These are phyloP conservation scores for Oreochromis grahami DNA, from an alignment of 2,797 vertebrate genomes.

Conservation along the genomic window DNA sequence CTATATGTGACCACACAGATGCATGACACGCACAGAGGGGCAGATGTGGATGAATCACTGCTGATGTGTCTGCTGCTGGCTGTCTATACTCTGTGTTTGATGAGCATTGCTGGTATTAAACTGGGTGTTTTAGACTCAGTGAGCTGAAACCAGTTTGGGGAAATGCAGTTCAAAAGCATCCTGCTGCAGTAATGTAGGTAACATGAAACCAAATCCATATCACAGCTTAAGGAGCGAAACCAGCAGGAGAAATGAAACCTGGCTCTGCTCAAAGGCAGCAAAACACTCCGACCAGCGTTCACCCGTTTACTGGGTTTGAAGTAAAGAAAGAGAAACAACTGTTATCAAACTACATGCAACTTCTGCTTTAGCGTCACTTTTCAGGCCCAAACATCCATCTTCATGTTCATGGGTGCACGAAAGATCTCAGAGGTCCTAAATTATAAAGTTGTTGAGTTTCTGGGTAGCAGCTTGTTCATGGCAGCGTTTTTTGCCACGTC, in stretches of 20 bases:
- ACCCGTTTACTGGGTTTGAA: not conserved
- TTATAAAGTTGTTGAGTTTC: rapidly evolving
- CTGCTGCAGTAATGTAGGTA: not conserved
- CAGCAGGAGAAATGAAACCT: not conserved
- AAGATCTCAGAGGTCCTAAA: rapidly evolving
- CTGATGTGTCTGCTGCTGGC: not conserved
- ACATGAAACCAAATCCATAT: not conserved
- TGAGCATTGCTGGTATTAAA: rapidly evolving
- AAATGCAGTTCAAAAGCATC: not conserved
- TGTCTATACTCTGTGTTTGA: rapidly evolving
- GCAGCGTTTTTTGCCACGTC: not conserved
- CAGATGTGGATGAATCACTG: not conserved
- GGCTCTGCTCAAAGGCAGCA: not conserved
- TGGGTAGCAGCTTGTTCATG: not conserved
- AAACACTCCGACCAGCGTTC: not conserved
- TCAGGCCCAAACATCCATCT: not conserved
- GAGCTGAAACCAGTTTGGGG: not conserved
- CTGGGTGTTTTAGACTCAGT: not conserved
- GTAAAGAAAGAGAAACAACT: not conserved
- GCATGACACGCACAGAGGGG: too few species aligned
- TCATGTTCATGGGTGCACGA: rapidly evolving
- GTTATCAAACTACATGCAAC: not conserved
- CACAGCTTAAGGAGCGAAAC: not conserved
- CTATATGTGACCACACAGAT: not conserved
- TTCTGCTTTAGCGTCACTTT: rapidly evolving